Percentiles rank a stretch among this genome's conserved stretches.
phyloP scores from a whole-genome alignment of 1,140 invertebrate species.

The Habropoda laboriosa region DNA sequence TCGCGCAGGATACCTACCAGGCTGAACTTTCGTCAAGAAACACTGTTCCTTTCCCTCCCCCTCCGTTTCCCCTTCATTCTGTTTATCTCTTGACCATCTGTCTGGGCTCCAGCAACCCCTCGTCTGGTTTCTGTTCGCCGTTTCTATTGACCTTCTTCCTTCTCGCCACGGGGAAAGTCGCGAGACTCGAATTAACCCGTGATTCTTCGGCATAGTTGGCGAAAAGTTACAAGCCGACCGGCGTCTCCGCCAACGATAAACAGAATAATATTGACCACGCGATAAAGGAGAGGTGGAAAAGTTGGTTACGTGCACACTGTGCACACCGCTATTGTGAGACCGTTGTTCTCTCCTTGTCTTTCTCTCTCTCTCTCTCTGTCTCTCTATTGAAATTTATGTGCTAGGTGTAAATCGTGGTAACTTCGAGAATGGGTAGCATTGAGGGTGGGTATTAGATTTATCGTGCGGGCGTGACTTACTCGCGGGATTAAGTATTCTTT shows the following conservation, averaged over 20 bases:
- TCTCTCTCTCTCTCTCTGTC: too few species aligned
- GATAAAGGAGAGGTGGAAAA: background rate
- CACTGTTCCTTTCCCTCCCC: slow-evolving; percentile 26
- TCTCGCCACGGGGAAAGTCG: background rate
- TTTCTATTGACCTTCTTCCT: slow-evolving; percentile 16
- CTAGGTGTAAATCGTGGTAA: too few species aligned
- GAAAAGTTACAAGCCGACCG: background rate
- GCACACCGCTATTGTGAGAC: too few species aligned
- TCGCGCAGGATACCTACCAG: background rate
- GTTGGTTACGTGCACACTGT: too few species aligned
- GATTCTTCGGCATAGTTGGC: background rate
- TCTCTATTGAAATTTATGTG: too few species aligned
- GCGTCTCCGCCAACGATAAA: slow-evolving; percentile 30
- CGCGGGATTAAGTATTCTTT: too few species aligned
- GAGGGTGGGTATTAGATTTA: too few species aligned
- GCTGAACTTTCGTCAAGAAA: slow-evolving; percentile 77
- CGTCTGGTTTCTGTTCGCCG: background rate
- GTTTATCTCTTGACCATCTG: slow-evolving; percentile 52
- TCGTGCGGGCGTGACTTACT: too few species aligned
- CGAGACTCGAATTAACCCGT: slow-evolving; percentile 19
- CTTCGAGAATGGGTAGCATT: too few species aligned
- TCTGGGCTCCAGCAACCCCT: slow-evolving; percentile 22
- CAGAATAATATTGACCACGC: slow-evolving; percentile 37
- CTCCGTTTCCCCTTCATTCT: slow-evolving; percentile 14
- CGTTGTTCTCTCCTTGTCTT: too few species aligned